Evolutionary conservation across 1,140 invertebrate genomes (phyloP), one percentile per base, ranked within the genome.

Genomic region (Musca domestica): DNA sequence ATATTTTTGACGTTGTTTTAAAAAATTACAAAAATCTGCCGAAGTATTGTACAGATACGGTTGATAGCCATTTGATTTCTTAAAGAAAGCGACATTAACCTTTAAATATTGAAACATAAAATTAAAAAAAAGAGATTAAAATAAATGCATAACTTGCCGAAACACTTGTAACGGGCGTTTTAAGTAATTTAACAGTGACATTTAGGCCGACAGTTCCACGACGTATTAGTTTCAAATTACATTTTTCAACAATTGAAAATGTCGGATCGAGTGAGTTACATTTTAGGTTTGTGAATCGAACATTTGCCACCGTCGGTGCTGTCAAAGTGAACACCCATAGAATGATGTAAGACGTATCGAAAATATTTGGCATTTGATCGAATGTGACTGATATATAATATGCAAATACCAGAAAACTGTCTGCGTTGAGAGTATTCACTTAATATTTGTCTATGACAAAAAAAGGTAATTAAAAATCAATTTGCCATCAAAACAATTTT

Each of bases 1-100:
- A 70, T 0, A 0, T 23, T 30, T 4, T 17, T 5, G 3, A 58
- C 22, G 6, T 23, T 25, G 6, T 51, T 47, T 1, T 49, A 74
- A 12, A 2, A 73, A 56, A 1, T 69, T 17, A 15, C 74, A 74
- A 0, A 74, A 64, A 61, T 61, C 56, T 1, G 27, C 19, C 4
- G 17, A 34, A 10, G 3, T 19, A 34, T 61, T 61, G 34, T 61
- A 61, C 1, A 61, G 4, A 41, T 34, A 61, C 9, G 56, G 56
- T 19, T 20, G 20, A 34, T 41, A 61, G 9, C 30, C 56, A 34
- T 61, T 61, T 9, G 25, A n/a, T 19, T 34, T 61, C 19, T 41
- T 61, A 10, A 34, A 19, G 1, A 61, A 19, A 2, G 27, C n/a
- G 10, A 61, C 10, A 61, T 61, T 61, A 12, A 61, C 34, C 56